Percentiles rank a stretch among this genome's conserved stretches.
Evolutionary conservation across 2,888 invertebrate genomes (phyloP).

Genomic region (Philaethria dido): DNA sequence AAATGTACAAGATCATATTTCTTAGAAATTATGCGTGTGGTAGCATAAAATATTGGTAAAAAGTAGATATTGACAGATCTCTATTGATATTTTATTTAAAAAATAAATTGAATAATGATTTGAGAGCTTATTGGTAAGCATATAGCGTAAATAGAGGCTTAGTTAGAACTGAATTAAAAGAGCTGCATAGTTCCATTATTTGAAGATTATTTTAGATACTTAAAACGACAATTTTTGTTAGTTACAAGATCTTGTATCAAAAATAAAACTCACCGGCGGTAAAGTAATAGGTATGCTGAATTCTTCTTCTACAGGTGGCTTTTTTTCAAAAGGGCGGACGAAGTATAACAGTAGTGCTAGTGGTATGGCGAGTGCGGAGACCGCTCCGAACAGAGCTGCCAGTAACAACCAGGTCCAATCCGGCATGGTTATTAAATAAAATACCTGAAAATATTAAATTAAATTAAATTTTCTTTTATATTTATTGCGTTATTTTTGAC

Average conservation of each 20-base stretch:
- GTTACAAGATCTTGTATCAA: background rate
- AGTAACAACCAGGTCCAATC: constrained; percentile 77
- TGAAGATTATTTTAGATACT: too few relatives aligned
- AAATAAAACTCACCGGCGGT: constrained; percentile 64
- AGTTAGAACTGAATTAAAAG: too few relatives aligned
- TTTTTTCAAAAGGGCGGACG: constrained; percentile 67
- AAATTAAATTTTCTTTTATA: background rate
- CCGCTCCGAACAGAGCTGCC: constrained; percentile 70
- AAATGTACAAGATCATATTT: background rate
- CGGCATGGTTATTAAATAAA: constrained; percentile 58
- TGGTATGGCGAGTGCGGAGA: constrained; percentile 67
- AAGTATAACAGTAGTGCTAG: constrained; percentile 67
- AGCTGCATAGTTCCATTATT: too few relatives aligned
- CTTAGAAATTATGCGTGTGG: background rate
- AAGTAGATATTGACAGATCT: too few relatives aligned
- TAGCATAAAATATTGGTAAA: too few relatives aligned
- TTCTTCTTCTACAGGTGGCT: constrained; percentile 54
- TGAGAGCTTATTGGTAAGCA: too few relatives aligned
- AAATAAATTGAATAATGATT: too few relatives aligned
- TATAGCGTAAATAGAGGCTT: too few relatives aligned
- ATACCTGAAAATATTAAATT: background rate
- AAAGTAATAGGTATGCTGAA: constrained; percentile 64
- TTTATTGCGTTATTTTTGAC: background rate
- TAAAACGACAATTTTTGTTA: too few relatives aligned
- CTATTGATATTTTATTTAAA: too few relatives aligned